Base-by-base conservation (phyloP, 2,113 vertebrate genomes). In the Ictalurus furcatus region DNA sequence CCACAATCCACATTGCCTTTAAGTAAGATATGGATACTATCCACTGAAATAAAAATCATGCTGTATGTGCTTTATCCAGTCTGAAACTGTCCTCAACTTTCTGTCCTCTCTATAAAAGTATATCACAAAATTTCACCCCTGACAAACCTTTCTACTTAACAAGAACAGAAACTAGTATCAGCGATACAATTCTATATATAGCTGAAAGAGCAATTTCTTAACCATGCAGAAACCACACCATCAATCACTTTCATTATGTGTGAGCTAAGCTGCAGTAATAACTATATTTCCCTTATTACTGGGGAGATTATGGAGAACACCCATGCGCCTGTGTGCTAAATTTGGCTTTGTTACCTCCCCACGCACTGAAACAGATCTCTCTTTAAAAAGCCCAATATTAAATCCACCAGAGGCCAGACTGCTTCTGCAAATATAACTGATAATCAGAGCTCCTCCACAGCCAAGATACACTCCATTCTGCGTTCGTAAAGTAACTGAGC, bases 381-480 rank as follows among this genome's bases (percentile, higher is more conserved):
- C 91, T 91, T 58, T 91, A 88, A 90, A 92, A 93, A 92, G 92
- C 92, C 90, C 91, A 90, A 93, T 92, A 93, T 91, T 90, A 87
- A 85, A 91, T 79, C 92, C 54, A 86, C 92, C 91, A 90, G 88
- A 92, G 91, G 93, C 91, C 88, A 95, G 90, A 94, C 92, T 92
- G 92, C 93, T 94, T 95, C 92, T 92, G 92, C 93, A 96, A 95
- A 95, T 93, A 94, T 91, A 95, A 95, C 94, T 92, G 89, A 93
- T 94, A 95, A 95, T 95, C 93, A 94, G 93, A 6, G 93, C 90
- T 92, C 93, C 40, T 21, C 84, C 59, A 85, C 89, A 88, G 94
- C 94, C 93, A 95, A 95, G 86, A 94, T 90, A 95, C 92, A 95
- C 94, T 94, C 88, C 56, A 0, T 56, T 83, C 84, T 9, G 40